These are phyloP conservation scores for Notechis scutatus DNA, from an alignment of 2,113 vertebrate genomes.

Conservation along the genomic window DNA sequence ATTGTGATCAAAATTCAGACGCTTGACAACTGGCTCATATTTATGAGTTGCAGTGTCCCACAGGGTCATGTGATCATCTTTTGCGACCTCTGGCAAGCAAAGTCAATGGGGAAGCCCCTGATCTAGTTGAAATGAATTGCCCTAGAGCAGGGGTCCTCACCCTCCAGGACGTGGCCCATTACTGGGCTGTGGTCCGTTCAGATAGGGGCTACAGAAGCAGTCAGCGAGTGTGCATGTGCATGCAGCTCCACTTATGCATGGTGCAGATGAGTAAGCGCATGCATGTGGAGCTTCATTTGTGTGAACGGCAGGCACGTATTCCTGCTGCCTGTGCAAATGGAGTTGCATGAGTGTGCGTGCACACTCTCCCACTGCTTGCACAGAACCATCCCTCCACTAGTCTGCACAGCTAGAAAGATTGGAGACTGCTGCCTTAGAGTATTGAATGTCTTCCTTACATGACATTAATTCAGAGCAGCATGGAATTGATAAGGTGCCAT, in stretches of 20 bases:
- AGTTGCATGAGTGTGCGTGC: no score
- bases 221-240: no score
- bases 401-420: neutral
- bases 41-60: neutral
- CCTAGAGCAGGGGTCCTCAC: neutral
- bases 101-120: neutral
- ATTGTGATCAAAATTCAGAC: neutral
- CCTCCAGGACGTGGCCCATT: neutral
- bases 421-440: neutral
- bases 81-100: neutral
- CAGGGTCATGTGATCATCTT: neutral
- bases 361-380: neutral
- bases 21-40: neutral
- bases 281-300: no score
- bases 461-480: neutral
- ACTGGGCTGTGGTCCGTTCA: no score
- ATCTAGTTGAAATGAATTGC: neutral
- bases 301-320: no score
- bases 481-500: neutral
- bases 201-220: no score
- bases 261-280: no score
- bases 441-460: neutral
- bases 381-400: neutral
- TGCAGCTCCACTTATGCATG: no score
- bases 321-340: neutral